Base-by-base conservation (phyloP, 2,797 vertebrate genomes). In the Chanos chanos region DNA sequence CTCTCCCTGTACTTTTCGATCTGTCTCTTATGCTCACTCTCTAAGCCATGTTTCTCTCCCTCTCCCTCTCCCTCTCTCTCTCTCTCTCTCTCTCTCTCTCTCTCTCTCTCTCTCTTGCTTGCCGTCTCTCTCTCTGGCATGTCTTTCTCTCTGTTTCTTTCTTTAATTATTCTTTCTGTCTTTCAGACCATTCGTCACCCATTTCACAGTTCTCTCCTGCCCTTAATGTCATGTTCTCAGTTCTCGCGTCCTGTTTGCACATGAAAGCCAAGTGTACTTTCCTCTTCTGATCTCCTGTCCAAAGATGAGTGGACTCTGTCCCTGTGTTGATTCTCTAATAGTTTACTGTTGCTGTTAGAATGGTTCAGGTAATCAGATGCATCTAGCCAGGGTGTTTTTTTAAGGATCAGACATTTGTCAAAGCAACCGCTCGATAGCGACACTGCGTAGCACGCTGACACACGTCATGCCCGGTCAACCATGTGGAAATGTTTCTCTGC, bases 241-340 rank as follows among this genome's bases (percentile, higher is more conserved):
- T 27, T 13, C 9, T 33, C 8, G 3, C 1, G 53, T 30, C 39
- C 9, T 55, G 22, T 27, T 33, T 15, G 34, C 49, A 45, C 31
- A 51, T 54, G 4, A 43, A 16, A 62, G 16, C 60, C 8, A 75
- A 77, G 70, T 80, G 77, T 76, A 77, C 69, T 80, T 79, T 45
- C 62, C 24, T 34, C 48, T 44, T 52, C 2, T 7, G n/a, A n/a
- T 70, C 39, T 50, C 24, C 50, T 13, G 9, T 33, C n/a, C 47
- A 64, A 64, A 47, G 31, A 54, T 13, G 4, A 51, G 31, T 37
- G 33, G 27, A 56, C 65, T 68, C 55, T 45, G 21, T 55, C 25
- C 47, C n/a, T n/a, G n/a, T n/a, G n/a, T n/a, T n/a, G n/a, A n/a
- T n/a, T 34, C 50, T 64, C 3, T 45, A 37, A 49, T 34, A 18